These are phyloP conservation scores for Nannobrachium achirus DNA, from an alignment of 2,113 vertebrate genomes.

Conservation along the genomic window DNA sequence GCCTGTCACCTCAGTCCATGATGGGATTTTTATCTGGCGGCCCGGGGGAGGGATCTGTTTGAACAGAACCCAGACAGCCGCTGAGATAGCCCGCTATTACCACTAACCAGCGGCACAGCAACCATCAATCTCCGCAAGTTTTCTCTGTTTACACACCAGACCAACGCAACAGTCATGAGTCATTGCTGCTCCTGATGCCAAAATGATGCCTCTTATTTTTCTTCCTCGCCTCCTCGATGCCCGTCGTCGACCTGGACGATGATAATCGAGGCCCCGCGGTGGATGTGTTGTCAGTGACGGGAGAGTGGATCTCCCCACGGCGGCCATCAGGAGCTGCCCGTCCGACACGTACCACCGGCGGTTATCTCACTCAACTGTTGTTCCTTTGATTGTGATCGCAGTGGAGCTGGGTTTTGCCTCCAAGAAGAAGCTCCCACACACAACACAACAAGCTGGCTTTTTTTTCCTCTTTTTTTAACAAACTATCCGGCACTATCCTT, in stretches of 20 bases:
- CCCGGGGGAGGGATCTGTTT: conserved; percentile 70
- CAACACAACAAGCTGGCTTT: conserved; percentile 37
- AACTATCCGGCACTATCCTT: conserved; percentile 35
- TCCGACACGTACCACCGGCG: conserved; percentile 39
- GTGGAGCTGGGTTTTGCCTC: conserved; percentile 44
- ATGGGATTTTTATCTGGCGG: conserved; percentile 73
- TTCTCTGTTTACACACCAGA: conserved; percentile 56
- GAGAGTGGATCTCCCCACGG: conserved; percentile 29
- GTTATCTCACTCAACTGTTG: conserved; percentile 59
- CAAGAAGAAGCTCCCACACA: conserved; percentile 14
- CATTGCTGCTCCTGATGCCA: conserved; percentile 48
- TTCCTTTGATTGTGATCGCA: conserved; percentile 72
- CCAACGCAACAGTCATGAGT: conserved; percentile 52
- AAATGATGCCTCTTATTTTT: conserved; percentile 42
- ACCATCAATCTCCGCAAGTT: conserved; percentile 65
- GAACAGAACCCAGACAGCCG: conserved; percentile 63
- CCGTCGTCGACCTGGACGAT: conserved; percentile 17
- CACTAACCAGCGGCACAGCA: conserved; percentile 47
- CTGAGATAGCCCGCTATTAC: conserved; percentile 71
- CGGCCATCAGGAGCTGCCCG: conserved; percentile 27
- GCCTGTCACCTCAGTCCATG: conserved; percentile 59
- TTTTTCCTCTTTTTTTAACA: neutral
- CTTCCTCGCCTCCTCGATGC: conserved; percentile 19
- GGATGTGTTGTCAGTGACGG: conserved; percentile 25
- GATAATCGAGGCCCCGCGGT: conserved; percentile 56